Conservation (phyloP, 2,888 invertebrate genomes). For the Caenorhabditis virilis region DNA sequence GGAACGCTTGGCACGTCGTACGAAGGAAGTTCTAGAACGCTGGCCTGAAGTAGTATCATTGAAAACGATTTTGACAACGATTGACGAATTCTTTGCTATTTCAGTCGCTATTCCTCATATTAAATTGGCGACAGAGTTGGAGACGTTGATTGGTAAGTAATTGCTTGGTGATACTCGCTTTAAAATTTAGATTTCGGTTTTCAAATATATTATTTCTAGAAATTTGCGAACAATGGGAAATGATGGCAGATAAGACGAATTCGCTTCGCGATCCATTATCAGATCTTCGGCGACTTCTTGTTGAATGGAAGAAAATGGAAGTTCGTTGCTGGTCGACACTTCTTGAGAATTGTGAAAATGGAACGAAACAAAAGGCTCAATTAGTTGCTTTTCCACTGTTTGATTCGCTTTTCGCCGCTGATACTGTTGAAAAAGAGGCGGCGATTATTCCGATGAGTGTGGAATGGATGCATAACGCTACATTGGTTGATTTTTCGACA, state of each 20-base stretch:
- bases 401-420: conserved; percentile 46
- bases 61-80: conserved; percentile 39
- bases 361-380: conserved; percentile 48
- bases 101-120: conserved; percentile 79
- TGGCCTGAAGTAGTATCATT: conserved; percentile 59
- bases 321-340: conserved; percentile 59
- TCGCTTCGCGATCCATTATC: conserved; percentile 79
- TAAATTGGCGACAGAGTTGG: conserved; percentile 86
- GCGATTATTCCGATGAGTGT: conserved; percentile 59
- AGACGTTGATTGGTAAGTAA: conserved; percentile 80
- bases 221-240: conserved; percentile 66
- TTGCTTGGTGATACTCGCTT: not conserved
- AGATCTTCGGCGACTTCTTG: conserved; percentile 80
- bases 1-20: conserved; percentile 27
- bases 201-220: conserved; percentile 37
- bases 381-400: conserved; percentile 62
- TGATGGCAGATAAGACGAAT: conserved; percentile 72
- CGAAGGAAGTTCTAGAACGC: conserved; percentile 40
- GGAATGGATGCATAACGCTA: conserved; percentile 78
- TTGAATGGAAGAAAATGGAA: conserved; percentile 82
- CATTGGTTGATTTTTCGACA: conserved; percentile 82
- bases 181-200: not conserved
- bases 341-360: conserved; percentile 47
- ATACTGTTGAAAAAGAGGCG: conserved; percentile 23
- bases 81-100: conserved; percentile 47